A percentile compares a stretch with the other conserved stretches of the same genome.
Conservation (phyloP, 2,797 vertebrate genomes). For the Muscicapa comitata region DNA sequence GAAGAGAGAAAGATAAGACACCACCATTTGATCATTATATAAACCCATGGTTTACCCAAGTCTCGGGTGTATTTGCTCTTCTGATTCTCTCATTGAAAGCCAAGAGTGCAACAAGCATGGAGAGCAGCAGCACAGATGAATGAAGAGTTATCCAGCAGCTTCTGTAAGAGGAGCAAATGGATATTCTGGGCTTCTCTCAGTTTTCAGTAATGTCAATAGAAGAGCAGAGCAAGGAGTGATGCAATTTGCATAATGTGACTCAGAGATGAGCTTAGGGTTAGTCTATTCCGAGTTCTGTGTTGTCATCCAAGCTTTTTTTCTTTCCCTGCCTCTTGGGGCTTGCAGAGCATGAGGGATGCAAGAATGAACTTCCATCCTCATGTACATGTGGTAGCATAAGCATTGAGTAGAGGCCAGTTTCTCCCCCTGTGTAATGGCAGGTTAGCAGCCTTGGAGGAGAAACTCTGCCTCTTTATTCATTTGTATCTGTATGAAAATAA, state of each 20-base stretch:
- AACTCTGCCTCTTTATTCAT: neutral
- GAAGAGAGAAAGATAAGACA: neutral
- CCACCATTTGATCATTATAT: neutral
- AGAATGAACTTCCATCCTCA: neutral
- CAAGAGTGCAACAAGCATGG: neutral
- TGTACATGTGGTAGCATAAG: neutral
- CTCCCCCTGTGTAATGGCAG: neutral
- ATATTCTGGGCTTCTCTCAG: neutral
- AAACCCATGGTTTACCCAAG: neutral
- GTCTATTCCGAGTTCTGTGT: fast-evolving
- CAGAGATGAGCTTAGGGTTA: neutral
- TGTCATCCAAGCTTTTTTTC: neutral
- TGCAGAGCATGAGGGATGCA: neutral
- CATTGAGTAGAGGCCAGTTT: neutral
- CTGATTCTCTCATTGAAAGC: neutral
- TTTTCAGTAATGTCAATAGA: neutral
- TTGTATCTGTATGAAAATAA: neutral
- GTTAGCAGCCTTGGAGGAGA: neutral
- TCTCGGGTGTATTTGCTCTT: neutral
- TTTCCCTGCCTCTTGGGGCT: neutral
- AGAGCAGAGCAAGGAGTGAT: neutral
- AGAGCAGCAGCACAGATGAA: neutral
- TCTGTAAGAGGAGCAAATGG: neutral
- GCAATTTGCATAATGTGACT: neutral
- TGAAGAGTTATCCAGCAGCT: neutral